phyloP scores from a whole-genome alignment of 2,113 vertebrate genomes.

The Vimba vimba region DNA sequence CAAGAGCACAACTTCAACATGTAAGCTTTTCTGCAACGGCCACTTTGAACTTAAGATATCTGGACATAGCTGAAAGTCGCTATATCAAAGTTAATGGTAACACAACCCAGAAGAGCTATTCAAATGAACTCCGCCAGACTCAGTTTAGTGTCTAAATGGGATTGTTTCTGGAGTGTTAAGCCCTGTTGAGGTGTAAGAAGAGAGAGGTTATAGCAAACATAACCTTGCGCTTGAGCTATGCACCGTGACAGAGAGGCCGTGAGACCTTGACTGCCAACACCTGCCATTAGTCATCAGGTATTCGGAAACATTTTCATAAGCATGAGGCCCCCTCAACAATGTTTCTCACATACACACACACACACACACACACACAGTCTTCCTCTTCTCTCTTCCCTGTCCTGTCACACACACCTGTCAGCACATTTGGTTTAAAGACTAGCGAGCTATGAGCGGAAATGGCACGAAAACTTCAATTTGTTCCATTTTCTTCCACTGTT shows the following conservation, averaged over 20 bases:
- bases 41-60: not conserved
- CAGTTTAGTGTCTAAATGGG: constrained; percentile 21
- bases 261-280: constrained; percentile 70
- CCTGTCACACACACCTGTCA: constrained; percentile 74
- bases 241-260: constrained; percentile 64
- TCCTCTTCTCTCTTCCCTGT: constrained; percentile 64
- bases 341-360: constrained; percentile 32
- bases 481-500: constrained; percentile 62
- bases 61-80: not conserved
- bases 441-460: constrained; percentile 58
- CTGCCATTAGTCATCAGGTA: constrained; percentile 73
- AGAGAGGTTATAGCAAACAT: constrained; percentile 46
- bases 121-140: constrained; percentile 28
- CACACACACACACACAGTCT: constrained; percentile 36
- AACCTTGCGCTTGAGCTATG: constrained; percentile 62
- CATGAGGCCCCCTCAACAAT: constrained; percentile 58
- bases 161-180: constrained; percentile 43
- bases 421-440: constrained; percentile 61
- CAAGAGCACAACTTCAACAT: not conserved
- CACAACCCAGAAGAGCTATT: constrained; percentile 9
- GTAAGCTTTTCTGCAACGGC: not conserved
- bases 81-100: constrained; percentile 18
- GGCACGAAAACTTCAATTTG: constrained; percentile 66
- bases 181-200: constrained; percentile 23
- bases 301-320: constrained; percentile 77